Evolutionary conservation across 2,113 vertebrate species (phyloP).

Genomic region (Pseudorasbora parva): DNA sequence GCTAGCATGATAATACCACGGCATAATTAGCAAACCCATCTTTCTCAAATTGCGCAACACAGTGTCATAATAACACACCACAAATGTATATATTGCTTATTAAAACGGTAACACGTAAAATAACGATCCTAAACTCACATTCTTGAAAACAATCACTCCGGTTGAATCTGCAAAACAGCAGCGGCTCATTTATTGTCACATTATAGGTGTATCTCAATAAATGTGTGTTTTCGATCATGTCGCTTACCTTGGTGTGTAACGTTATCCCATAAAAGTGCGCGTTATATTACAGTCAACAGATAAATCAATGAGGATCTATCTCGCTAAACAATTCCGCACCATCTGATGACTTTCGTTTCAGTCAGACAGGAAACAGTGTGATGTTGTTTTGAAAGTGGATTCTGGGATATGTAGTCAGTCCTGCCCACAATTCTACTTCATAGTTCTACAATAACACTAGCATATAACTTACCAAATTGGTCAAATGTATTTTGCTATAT

Average conservation of each 20-base stretch:
- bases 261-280: neutral
- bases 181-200: neutral
- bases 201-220: neutral
- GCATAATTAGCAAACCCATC: neutral
- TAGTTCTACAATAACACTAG: neutral
- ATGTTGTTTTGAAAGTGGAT: conserved; percentile 30
- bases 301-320: neutral
- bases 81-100: neutral
- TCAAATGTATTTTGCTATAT: too few relatives aligned
- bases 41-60: neutral
- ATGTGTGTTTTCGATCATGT: neutral
- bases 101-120: neutral
- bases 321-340: neutral
- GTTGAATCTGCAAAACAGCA: neutral
- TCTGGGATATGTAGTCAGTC: conserved; percentile 37
- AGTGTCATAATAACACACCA: neutral
- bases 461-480: neutral
- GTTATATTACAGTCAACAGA: neutral
- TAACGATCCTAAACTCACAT: neutral
- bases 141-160: neutral
- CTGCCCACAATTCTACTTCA: neutral
- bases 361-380: conserved; percentile 25
- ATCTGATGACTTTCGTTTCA: conserved; percentile 2
- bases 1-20: conserved; percentile 9
- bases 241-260: conserved; percentile 11